Evolutionary conservation across 1,140 invertebrate species (phyloP).

Genomic region (Thrips palmi): DNA sequence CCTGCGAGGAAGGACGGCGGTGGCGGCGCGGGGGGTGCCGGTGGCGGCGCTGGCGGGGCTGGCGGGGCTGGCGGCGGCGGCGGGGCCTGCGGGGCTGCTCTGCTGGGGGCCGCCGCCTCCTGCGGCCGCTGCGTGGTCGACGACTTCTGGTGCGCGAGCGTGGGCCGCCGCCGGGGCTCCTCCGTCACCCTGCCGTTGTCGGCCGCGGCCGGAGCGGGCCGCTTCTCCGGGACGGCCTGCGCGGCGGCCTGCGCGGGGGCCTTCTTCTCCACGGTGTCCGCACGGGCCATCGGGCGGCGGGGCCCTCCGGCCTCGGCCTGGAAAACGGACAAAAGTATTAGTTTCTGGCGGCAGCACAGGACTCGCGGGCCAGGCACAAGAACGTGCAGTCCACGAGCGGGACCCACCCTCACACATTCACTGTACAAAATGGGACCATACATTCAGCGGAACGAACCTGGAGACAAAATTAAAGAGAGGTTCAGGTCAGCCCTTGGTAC

Average conservation of each 20-base stretch:
- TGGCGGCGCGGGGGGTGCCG: slow-evolving; percentile 26
- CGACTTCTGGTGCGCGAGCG: not conserved
- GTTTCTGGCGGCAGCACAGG: too few relatives aligned
- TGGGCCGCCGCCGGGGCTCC: not conserved
- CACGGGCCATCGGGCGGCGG: too few relatives aligned
- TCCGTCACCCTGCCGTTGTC: not conserved
- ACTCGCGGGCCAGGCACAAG: too few relatives aligned
- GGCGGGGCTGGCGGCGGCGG: slow-evolving; percentile 32
- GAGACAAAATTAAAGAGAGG: too few relatives aligned
- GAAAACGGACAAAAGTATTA: too few relatives aligned
- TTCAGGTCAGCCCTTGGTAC: too few relatives aligned
- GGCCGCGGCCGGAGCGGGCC: not conserved
- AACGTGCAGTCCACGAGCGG: too few relatives aligned
- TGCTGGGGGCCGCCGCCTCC: slow-evolving; percentile 8
- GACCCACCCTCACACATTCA: too few relatives aligned
- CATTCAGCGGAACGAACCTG: too few relatives aligned
- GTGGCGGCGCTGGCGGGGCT: slow-evolving; percentile 49
- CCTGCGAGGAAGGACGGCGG: slow-evolving; percentile 19
- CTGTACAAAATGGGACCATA: too few relatives aligned
- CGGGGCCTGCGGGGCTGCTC: slow-evolving; percentile 26
- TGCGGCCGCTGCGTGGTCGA: slow-evolving; percentile 21
- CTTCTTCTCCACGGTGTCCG: slow-evolving; percentile 17
- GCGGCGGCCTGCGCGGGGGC: slow-evolving; percentile 24
- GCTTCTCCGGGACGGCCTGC: slow-evolving; percentile 14
- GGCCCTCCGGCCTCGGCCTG: too few relatives aligned